Conservation (phyloP, 2,113 vertebrate species). For the Candoia aspera region DNA sequence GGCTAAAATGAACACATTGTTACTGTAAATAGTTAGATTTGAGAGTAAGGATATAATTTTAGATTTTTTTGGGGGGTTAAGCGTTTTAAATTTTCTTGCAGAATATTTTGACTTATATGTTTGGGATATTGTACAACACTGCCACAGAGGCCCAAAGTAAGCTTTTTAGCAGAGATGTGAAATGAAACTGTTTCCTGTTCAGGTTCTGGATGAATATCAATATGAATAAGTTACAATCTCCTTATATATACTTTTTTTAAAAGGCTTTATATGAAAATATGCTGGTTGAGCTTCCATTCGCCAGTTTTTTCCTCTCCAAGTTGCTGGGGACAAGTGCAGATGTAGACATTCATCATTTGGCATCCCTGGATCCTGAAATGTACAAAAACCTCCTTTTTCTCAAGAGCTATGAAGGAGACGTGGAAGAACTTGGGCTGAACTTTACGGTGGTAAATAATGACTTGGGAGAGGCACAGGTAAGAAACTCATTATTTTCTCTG, state of each 20-base stretch:
- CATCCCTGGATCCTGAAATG: slow-evolving; percentile 95
- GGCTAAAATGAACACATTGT: background rate
- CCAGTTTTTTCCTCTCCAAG: slow-evolving; percentile 98
- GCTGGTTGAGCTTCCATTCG: slow-evolving; percentile 97
- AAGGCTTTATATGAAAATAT: slow-evolving; percentile 98
- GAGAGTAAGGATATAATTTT: background rate
- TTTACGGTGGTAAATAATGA: slow-evolving; percentile 98
- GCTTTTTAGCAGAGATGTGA: background rate
- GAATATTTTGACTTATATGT: background rate
- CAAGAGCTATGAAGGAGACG: slow-evolving; percentile 95
- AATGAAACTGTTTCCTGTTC: background rate
- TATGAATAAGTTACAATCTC: slow-evolving; percentile 26
- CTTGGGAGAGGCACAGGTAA: slow-evolving; percentile 94
- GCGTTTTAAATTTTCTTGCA: background rate
- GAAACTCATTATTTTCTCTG: slow-evolving; percentile 19
- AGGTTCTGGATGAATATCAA: background rate
- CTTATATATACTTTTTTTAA: slow-evolving; percentile 20
- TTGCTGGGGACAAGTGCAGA: slow-evolving; percentile 95
- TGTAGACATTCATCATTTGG: slow-evolving; percentile 97
- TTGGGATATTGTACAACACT: background rate
- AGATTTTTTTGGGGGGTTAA: background rate
- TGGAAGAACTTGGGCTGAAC: slow-evolving; percentile 97
- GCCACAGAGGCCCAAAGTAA: background rate
- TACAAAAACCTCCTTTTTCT: slow-evolving; percentile 97
- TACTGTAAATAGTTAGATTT: background rate